These are phyloP conservation scores for Harpalus rufipes DNA, from an alignment of 2,888 invertebrate genomes.

Conservation along the genomic window DNA sequence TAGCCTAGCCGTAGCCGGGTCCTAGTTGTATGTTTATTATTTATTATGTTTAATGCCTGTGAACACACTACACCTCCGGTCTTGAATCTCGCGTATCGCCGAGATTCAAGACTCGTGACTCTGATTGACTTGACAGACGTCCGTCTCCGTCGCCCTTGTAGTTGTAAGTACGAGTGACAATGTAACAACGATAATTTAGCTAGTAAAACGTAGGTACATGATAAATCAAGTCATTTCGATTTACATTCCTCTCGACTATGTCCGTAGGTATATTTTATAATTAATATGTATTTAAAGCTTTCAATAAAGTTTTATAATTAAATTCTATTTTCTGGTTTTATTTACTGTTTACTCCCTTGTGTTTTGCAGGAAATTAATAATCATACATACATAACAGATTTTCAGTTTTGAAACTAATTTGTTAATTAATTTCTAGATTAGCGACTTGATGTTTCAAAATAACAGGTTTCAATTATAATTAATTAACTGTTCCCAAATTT, in stretches of 20 bases:
- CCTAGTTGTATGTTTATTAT: constrained; percentile 53
- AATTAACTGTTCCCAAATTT: too few relatives aligned
- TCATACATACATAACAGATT: neutral
- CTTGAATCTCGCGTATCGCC: constrained; percentile 14
- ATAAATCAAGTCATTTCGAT: constrained; percentile 58
- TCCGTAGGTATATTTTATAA: constrained; percentile 70
- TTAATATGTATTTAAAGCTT: constrained; percentile 74
- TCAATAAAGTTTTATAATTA: constrained; percentile 76
- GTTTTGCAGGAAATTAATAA: neutral
- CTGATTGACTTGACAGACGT: constrained; percentile 12
- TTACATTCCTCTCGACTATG: constrained; percentile 61
- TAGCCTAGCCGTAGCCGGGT: constrained; percentile 36
- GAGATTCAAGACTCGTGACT: neutral
- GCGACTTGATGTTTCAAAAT: neutral
- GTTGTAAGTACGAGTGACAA: constrained; percentile 58
- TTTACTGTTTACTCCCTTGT: neutral
- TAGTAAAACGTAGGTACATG: constrained; percentile 57
- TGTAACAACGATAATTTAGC: constrained; percentile 60
- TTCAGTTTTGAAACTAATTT: neutral
- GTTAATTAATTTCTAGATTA: neutral
- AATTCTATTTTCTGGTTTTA: constrained; percentile 18
- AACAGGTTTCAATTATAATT: neutral
- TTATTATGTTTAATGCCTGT: constrained; percentile 52
- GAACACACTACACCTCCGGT: constrained; percentile 39
- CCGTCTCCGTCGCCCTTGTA: constrained; percentile 49